Evolutionary conservation across 2,888 invertebrate species (phyloP).

Genomic region (Caenorhabditis sp.): DNA sequence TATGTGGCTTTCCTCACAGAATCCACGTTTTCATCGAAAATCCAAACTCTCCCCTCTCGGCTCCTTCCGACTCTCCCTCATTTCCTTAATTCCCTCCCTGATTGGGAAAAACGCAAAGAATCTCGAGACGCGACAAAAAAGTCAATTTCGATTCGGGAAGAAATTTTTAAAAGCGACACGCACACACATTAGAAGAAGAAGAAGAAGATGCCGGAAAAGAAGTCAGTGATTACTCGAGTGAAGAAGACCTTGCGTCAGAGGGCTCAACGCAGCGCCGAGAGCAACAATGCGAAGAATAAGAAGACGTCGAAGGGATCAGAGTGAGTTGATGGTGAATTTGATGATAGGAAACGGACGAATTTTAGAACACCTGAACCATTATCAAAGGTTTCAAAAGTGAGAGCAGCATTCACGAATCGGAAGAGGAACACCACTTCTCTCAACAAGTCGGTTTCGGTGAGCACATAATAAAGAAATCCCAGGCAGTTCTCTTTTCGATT

Average conservation of each 20-base stretch:
- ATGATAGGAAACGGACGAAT: neutral
- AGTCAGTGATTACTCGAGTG: slow-evolving; percentile 9
- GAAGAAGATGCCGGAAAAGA: slow-evolving; percentile 17
- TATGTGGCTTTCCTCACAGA: too few species aligned
- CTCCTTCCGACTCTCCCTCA: neutral
- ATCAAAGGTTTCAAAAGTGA: slow-evolving; percentile 20
- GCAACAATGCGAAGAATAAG: slow-evolving; percentile 15
- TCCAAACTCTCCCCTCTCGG: too few species aligned
- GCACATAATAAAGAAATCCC: neutral
- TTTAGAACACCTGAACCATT: slow-evolving; percentile 1
- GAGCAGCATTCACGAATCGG: slow-evolving; percentile 25
- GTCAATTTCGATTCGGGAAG: slow-evolving; percentile 37
- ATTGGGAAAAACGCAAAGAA: slow-evolving; percentile 22
- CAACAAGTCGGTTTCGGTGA: slow-evolving; percentile 22
- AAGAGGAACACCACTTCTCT: slow-evolving; percentile 1
- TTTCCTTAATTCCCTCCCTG: slow-evolving; percentile 6
- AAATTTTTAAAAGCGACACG: slow-evolving; percentile 22
- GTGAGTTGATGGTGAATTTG: neutral
- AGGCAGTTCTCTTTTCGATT: neutral
- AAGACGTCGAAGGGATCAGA: slow-evolving; percentile 22
- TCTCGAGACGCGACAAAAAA: slow-evolving; percentile 19
- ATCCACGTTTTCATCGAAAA: too few species aligned
- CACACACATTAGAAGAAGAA: slow-evolving; percentile 3
- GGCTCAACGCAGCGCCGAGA: slow-evolving; percentile 1
- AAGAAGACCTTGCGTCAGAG: slow-evolving; percentile 26